A percentile compares a stretch with the other conserved stretches of the same genome.
Evolutionary conservation across 2,113 vertebrate genomes (phyloP).

Genomic region (Gambusia holbrooki): DNA sequence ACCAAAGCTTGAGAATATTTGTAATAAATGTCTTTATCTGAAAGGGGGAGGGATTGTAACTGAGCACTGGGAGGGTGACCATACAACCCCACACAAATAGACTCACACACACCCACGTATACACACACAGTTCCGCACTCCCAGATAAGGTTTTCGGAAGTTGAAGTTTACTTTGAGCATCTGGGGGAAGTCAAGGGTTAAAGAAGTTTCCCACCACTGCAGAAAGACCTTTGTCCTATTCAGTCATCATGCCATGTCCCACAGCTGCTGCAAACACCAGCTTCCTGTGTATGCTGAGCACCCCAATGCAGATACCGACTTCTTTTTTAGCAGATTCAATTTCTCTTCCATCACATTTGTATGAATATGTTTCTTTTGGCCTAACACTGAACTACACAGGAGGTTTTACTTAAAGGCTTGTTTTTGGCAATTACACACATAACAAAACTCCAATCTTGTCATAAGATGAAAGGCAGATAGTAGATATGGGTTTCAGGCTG

Average conservation of each 20-base stretch:
- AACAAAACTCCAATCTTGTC: neutral
- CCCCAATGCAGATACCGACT: neutral
- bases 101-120: slow-evolving; percentile 5
- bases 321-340: neutral
- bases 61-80: slow-evolving; percentile 38
- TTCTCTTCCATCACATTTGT: neutral
- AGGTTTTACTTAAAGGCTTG: neutral
- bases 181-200: slow-evolving; percentile 74
- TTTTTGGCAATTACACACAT: neutral
- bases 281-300: neutral
- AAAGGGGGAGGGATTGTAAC: slow-evolving; percentile 15
- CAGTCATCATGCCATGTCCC: slow-evolving; percentile 51
- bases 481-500: slow-evolving; percentile 23
- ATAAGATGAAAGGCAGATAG: slow-evolving; percentile 23
- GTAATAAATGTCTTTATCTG: neutral
- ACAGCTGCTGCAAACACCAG: slow-evolving; percentile 35
- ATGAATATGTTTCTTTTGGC: neutral
- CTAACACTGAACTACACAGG: neutral
- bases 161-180: slow-evolving; percentile 73
- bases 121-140: slow-evolving; percentile 25
- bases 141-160: slow-evolving; percentile 72
- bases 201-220: slow-evolving; percentile 77
- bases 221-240: slow-evolving; percentile 63
- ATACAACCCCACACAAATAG: slow-evolving; percentile 34
- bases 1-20: slow-evolving; percentile 22